A percentile compares a stretch with the other conserved stretches of the same genome.
Evolutionary conservation across 1,140 invertebrate species (phyloP).

Genomic region (Mycetomoellerius zeteki): DNA sequence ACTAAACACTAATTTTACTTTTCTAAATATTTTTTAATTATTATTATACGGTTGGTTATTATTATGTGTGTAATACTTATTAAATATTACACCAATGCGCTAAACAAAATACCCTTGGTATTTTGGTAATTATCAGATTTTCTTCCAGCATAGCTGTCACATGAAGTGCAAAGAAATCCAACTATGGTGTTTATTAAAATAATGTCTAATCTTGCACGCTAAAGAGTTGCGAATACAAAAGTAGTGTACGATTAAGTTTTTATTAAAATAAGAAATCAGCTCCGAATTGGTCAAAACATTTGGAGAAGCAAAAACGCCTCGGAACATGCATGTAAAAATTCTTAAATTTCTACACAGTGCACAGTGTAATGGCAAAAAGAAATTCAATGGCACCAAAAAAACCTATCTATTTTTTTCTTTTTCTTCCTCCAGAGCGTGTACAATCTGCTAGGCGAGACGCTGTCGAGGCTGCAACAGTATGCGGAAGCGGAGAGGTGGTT

Average conservation of each 20-base stretch:
- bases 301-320: neutral
- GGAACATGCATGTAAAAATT: neutral
- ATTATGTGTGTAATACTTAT: too few species aligned
- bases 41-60: too few species aligned
- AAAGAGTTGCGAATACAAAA: constrained; percentile 9
- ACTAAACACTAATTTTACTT: too few species aligned
- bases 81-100: too few species aligned
- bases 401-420: neutral
- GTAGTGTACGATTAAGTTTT: neutral
- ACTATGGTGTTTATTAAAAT: constrained; percentile 13
- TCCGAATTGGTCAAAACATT: neutral
- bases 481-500: constrained; percentile 95
- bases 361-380: neutral
- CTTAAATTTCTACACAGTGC: neutral
- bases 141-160: too few species aligned
- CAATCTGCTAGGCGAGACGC: constrained; percentile 95
- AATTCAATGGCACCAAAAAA: neutral
- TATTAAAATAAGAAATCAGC: neutral
- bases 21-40: too few species aligned
- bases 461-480: constrained; percentile 93
- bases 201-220: constrained; percentile 12
- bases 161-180: constrained; percentile 2
- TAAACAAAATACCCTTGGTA: too few species aligned
- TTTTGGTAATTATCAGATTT: too few species aligned
- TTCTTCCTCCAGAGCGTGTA: constrained; percentile 90